phyloP scores from a whole-genome alignment of 2,888 invertebrate species.

The Thecophora atra region DNA sequence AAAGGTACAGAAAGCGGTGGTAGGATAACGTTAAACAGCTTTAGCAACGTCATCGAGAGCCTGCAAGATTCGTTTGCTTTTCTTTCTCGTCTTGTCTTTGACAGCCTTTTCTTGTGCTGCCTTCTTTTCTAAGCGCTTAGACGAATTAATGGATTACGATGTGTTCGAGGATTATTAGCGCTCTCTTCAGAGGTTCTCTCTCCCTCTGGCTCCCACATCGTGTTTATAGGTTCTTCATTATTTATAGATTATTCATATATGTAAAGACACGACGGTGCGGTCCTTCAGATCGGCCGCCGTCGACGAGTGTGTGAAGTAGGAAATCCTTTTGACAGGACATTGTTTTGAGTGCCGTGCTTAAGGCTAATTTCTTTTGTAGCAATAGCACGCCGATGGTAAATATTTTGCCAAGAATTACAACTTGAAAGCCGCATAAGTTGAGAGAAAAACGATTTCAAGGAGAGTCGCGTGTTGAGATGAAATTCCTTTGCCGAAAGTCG shows the following conservation, averaged over 20 bases:
- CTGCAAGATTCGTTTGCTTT: not conserved
- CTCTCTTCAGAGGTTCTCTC: too few species aligned
- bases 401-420: conserved; percentile 15
- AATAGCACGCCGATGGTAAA: conserved; percentile 15
- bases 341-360: conserved; percentile 46
- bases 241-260: not conserved
- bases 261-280: not conserved
- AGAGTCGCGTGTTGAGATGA: not conserved
- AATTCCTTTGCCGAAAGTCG: not conserved
- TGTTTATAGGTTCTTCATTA: too few species aligned
- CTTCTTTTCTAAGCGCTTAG: conserved; percentile 49
- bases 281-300: conserved; percentile 1
- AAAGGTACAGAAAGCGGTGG: not conserved
- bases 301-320: not conserved
- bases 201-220: too few species aligned
- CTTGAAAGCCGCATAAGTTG: not conserved
- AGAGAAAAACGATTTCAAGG: not conserved
- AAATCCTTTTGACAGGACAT: conserved; percentile 37
- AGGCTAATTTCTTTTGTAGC: conserved; percentile 59
- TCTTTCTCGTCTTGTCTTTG: not conserved
- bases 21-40: conserved; percentile 7
- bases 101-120: not conserved
- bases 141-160: conserved; percentile 58
- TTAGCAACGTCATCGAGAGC: not conserved
- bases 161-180: not conserved